Evolutionary conservation across 1,140 invertebrate genomes (phyloP).

Genomic region (Caligus rogercresseyi): DNA sequence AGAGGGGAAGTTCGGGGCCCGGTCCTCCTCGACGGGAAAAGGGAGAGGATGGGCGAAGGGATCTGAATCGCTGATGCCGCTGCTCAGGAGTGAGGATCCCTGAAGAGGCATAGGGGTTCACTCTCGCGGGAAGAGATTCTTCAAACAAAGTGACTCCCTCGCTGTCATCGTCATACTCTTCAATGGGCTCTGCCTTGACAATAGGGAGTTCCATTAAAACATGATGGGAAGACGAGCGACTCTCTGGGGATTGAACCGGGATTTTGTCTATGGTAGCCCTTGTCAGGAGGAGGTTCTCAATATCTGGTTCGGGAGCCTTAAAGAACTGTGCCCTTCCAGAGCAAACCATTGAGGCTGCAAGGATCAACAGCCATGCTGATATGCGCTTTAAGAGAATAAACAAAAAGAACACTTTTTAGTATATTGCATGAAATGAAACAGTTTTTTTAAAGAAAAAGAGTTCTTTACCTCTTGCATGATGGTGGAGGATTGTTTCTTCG

Average conservation of each 20-base stretch:
- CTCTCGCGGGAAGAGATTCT: neutral
- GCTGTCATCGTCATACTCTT: neutral
- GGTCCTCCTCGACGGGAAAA: neutral
- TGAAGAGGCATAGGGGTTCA: neutral
- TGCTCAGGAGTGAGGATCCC: neutral
- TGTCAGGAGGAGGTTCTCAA: neutral
- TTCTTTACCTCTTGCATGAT: neutral
- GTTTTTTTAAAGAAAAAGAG: neutral
- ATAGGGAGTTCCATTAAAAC: neutral
- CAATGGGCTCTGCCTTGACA: neutral
- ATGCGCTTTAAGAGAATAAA: neutral
- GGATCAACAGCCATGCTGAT: neutral
- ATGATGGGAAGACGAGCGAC: neutral
- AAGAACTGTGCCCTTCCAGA: neutral
- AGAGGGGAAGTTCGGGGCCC: neutral
- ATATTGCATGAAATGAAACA: neutral
- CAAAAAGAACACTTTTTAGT: neutral
- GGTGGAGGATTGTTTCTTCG: neutral
- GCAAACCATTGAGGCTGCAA: neutral
- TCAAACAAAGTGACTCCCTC: neutral
- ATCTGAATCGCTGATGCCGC: neutral
- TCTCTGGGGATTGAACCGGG: too few species aligned
- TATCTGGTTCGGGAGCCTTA: too few species aligned
- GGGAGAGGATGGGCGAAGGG: neutral
- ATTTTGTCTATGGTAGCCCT: neutral